phyloP scores from a whole-genome alignment of 2,888 invertebrate species.

The Papilio protenor region DNA sequence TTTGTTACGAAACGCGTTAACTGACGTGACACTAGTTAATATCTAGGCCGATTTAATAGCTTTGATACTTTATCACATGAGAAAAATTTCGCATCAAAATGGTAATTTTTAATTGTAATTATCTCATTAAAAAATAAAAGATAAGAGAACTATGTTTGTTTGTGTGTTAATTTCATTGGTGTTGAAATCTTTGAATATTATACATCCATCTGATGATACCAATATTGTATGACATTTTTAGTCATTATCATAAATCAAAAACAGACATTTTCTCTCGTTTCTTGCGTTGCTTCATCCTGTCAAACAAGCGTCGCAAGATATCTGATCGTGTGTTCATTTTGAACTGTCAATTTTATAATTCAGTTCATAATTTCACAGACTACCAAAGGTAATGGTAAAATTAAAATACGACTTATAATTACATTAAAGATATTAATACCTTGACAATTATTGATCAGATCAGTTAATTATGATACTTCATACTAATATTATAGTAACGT shows the following conservation, averaged over 20 bases:
- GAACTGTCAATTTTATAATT: conserved; percentile 15
- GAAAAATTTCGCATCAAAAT: background rate
- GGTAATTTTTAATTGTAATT: background rate
- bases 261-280: background rate
- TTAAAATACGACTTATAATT: background rate
- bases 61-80: background rate
- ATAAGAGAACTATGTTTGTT: background rate
- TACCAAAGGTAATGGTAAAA: background rate
- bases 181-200: background rate
- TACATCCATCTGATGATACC: background rate
- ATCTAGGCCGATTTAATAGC: background rate
- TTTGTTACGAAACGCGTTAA: background rate
- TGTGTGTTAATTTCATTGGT: background rate
- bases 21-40: background rate
- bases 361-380: conserved; percentile 8
- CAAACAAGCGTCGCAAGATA: conserved; percentile 16
- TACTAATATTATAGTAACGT: too few species aligned
- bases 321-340: conserved; percentile 15
- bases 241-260: background rate
- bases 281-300: background rate
- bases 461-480: too few species aligned
- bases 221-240: background rate
- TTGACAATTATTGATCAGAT: too few species aligned
- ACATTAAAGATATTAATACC: background rate
- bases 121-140: background rate